Evolutionary conservation across 2,888 invertebrate genomes (phyloP), one percentile per base, ranked within the genome.

Genomic region (Caenorhabditis virilis): DNA sequence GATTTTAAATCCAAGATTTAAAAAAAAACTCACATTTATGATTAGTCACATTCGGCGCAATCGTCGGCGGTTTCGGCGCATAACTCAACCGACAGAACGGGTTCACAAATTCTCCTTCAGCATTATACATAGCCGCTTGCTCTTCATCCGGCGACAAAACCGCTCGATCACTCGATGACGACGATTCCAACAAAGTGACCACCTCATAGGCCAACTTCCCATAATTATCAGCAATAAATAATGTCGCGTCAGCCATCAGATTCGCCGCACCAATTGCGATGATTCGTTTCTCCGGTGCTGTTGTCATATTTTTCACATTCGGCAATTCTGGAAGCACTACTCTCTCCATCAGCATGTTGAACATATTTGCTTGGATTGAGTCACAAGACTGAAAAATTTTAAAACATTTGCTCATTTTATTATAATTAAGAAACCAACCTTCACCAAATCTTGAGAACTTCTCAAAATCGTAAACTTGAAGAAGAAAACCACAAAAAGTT

Each of bases 311-410:
- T 85, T 91, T 91, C 78, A 93, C 22, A 49, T 47, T 63, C 16
- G 50, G 51, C 39, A 72, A 39, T 38, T 69, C 72, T 6, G 50
- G 43, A 6, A 62, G 45, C 16, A 71, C 62, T 13, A 77, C 61
- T 59, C 93, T 90, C 81, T 95, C 93, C 71, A 93, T 84, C 50
- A 98, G 91, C 95, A 95, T 95, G 25, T 90, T 89, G 87, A 95
- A 97, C 91, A 98, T 91, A 69, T 84, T 88, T 82, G 91, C 5
- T 53, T 81, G 78, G 26, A 80, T 76, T n/a, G 50, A 15, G 36
- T 74, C 75, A 39, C 78, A 64, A 1, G 69, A 55, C 69, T 74
- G 45, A 38, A 75, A 56, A 23, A 46, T 35, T 16, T 3, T 13
- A 15, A 33, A 20, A 33, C 13, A 20, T 11, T 20, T 33, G 6